A percentile compares a stretch with the other conserved stretches of the same genome.
Evolutionary conservation across 2,113 vertebrate species (phyloP).

Genomic region (Pelobates fuscus): DNA sequence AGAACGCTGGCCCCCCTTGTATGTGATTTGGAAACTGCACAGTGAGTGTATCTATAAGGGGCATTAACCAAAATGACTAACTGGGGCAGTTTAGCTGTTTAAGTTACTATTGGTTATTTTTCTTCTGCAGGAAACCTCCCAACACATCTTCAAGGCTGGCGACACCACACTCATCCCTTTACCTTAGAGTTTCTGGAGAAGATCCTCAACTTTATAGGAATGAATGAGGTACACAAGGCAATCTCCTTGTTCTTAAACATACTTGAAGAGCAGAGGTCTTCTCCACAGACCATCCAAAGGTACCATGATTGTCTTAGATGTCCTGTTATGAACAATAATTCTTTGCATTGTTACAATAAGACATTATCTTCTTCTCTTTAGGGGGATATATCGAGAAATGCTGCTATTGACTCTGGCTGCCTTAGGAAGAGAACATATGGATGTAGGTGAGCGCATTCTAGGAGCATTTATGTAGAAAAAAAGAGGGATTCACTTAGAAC

Average conservation of each 20-base stretch:
- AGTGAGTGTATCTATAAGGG: slow-evolving; percentile 69
- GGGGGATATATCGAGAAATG: slow-evolving; percentile 89
- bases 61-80: too few relatives aligned
- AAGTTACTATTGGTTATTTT: neutral
- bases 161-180: slow-evolving; percentile 76
- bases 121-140: slow-evolving; percentile 60
- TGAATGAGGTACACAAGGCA: slow-evolving; percentile 90
- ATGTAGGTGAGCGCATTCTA: slow-evolving; percentile 66
- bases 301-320: slow-evolving; percentile 33
- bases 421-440: slow-evolving; percentile 84
- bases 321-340: neutral
- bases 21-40: slow-evolving; percentile 87
- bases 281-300: slow-evolving; percentile 68
- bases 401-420: slow-evolving; percentile 89
- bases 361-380: slow-evolving; percentile 50
- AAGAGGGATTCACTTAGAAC: too few relatives aligned
- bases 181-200: slow-evolving; percentile 81
- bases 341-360: neutral
- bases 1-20: slow-evolving; percentile 84
- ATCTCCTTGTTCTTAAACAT: slow-evolving; percentile 81
- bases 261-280: slow-evolving; percentile 61
- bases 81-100: too few relatives aligned
- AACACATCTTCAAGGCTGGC: slow-evolving; percentile 70
- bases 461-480: too few relatives aligned
- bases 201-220: slow-evolving; percentile 80